Base-by-base conservation (phyloP, 2,113 vertebrate species). In the Aegypius monachus region DNA sequence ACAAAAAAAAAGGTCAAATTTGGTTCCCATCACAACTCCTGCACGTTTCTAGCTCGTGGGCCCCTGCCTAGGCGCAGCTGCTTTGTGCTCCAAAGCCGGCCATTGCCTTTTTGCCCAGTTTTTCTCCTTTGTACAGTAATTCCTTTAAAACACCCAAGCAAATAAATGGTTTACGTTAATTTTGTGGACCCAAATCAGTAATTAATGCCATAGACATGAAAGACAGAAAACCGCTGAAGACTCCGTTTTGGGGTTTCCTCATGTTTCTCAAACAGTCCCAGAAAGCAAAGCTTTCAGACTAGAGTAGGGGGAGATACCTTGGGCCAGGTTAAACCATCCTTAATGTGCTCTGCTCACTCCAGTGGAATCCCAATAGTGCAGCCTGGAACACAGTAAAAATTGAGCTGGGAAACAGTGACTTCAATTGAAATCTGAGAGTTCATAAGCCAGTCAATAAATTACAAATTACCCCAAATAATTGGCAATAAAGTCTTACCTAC, bases 21-120 rank as follows among this genome's bases (percentile, higher is more conserved):
- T 26, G 8, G 75, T 89, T 89, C 36, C 73, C 10, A 10, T 79
- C 84, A 58, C 47, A 43, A 34, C 40, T 71, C 40, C 83, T 55
- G 63, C 0, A 0, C 22, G 4, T 81, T 87, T 85, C 52, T 58
- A 50, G 61, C 43, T 61, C 14, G 2, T 17, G 34, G 62, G 62
- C 25, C 62, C 40, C 61, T 21, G 34, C 34, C 34, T 36, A 34
- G 61, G 34, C 3, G 15, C 8, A 9, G 7, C 34, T 7, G 10
- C 67, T 50, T 74, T 23, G 9, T 36, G 71, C n/a, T 75, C 47
- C 52, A 68, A 90, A 92, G 43, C 22, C 77, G 74, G 8, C 10
- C 47, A 31, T 20, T 72, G 63, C 29, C 59, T 58, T 59, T 74
- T 80, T 0, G 1, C 31, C 19, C 32, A 22, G 6, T 48, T 73